phyloP scores from a whole-genome alignment of 2,113 vertebrate genomes.

The Proteles cristata region DNA sequence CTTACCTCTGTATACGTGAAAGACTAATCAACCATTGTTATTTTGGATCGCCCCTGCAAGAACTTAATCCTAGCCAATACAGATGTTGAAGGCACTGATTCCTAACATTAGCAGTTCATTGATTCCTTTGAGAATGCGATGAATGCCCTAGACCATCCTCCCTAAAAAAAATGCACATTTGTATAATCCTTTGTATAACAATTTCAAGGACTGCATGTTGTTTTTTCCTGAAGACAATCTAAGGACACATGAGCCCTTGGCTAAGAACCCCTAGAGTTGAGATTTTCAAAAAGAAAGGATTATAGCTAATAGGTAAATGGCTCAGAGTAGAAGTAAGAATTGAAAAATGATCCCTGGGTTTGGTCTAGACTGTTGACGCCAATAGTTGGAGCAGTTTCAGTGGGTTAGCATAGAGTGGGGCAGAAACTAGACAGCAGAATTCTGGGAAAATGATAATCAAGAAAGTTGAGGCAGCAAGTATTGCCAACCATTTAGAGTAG shows the following conservation, averaged over 20 bases:
- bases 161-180: neutral
- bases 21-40: neutral
- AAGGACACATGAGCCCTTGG: neutral
- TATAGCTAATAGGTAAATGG: neutral
- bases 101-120: neutral
- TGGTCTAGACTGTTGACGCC: neutral
- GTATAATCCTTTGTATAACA: neutral
- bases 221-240: neutral
- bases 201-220: neutral
- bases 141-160: neutral
- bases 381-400: neutral
- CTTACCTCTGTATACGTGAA: neutral
- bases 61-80: neutral
- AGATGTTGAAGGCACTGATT: neutral
- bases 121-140: neutral
- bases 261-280: neutral
- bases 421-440: neutral
- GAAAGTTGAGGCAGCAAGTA: neutral
- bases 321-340: neutral
- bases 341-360: neutral
- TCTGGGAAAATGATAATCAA: neutral
- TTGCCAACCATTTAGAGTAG: neutral
- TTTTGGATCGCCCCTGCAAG: neutral
- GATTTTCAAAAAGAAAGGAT: constrained; percentile 1
- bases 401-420: neutral